These are phyloP conservation scores for Pionites leucogaster DNA, from an alignment of 2,113 vertebrate genomes.

Conservation along the genomic window DNA sequence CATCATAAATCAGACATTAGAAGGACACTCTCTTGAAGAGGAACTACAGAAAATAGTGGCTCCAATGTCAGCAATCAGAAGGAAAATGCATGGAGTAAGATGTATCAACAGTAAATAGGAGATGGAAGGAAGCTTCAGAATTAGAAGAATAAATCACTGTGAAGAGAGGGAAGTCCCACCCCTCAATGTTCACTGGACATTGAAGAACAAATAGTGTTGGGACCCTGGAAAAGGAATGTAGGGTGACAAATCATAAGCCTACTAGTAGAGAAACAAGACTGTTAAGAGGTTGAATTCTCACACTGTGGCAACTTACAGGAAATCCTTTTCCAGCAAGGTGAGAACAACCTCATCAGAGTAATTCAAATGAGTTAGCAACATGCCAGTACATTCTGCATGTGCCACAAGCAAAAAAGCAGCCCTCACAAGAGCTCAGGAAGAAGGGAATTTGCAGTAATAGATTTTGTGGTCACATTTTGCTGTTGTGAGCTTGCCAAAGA, in stretches of 20 bases:
- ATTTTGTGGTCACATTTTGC: neutral
- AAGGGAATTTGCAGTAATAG: neutral
- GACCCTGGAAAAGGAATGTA: neutral
- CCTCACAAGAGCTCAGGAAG: neutral
- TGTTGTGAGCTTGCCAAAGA: neutral
- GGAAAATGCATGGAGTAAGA: neutral
- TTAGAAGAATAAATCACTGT: neutral
- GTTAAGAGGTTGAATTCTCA: neutral
- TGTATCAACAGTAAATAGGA: neutral
- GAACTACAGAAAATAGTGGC: neutral
- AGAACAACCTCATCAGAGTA: neutral
- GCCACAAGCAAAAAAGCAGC: neutral
- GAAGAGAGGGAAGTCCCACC: neutral
- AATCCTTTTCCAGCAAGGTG: slow-evolving; percentile 4
- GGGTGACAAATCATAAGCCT: neutral
- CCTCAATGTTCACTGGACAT: neutral
- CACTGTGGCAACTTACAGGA: neutral
- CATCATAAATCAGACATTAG: neutral
- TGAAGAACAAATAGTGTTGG: neutral
- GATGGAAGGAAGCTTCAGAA: neutral
- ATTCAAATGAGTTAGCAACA: neutral
- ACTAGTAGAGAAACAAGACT: neutral
- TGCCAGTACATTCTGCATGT: neutral
- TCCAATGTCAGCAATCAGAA: neutral
- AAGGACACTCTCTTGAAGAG: neutral